Percentiles rank a stretch among this genome's conserved stretches.
Conservation (phyloP, 1,140 invertebrate species). For the Temnothorax longispinosus region DNA sequence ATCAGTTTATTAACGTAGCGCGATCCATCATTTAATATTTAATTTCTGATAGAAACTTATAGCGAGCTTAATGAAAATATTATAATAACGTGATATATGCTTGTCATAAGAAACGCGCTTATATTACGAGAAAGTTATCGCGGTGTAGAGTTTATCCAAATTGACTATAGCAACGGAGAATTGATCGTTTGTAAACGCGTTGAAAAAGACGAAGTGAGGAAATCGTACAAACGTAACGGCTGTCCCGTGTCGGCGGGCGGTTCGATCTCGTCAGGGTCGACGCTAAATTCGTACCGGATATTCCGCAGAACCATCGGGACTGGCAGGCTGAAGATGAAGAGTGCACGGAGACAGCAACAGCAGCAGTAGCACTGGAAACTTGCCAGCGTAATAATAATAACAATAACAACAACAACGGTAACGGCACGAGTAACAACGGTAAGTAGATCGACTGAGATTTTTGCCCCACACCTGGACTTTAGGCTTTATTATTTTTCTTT, state of each 20-base stretch:
- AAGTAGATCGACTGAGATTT: slow-evolving; percentile 32
- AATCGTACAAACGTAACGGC: slow-evolving; percentile 45
- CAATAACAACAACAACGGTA: slow-evolving; percentile 80
- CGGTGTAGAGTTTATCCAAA: background rate
- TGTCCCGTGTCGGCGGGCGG: slow-evolving; percentile 6
- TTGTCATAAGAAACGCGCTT: background rate
- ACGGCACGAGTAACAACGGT: slow-evolving; percentile 78
- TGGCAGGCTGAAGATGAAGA: slow-evolving; percentile 86
- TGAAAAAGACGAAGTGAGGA: slow-evolving; percentile 34
- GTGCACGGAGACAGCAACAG: slow-evolving; percentile 82
- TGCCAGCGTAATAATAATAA: slow-evolving; percentile 83
- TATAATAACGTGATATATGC: background rate
- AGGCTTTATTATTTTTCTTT: background rate
- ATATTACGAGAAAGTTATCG: background rate
- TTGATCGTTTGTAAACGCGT: slow-evolving; percentile 13
- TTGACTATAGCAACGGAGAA: background rate
- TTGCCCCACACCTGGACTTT: slow-evolving; percentile 72
- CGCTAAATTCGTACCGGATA: slow-evolving; percentile 80
- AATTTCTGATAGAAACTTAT: background rate
- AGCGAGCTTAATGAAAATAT: background rate
- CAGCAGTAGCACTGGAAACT: slow-evolving; percentile 84
- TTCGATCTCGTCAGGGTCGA: slow-evolving; percentile 63
- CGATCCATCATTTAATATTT: background rate
- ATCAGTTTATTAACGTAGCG: background rate
- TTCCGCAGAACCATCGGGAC: slow-evolving; percentile 83